phyloP scores from a whole-genome alignment of 2,888 invertebrate species.

The Apotomis betuletana region DNA sequence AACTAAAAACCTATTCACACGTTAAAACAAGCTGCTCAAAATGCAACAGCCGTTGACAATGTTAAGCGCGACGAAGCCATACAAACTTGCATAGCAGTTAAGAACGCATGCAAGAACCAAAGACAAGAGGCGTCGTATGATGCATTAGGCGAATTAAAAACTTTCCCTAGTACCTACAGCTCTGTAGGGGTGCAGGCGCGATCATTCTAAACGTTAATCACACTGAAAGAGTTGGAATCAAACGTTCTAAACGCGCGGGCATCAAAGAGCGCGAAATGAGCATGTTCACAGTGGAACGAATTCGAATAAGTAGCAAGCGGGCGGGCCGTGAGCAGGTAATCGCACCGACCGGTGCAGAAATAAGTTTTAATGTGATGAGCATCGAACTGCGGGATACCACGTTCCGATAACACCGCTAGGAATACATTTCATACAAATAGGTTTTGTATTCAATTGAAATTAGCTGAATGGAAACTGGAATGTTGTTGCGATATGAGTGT shows the following conservation, averaged over 20 bases:
- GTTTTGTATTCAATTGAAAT: constrained; percentile 21
- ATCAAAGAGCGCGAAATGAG: constrained; percentile 76
- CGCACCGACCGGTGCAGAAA: constrained; percentile 68
- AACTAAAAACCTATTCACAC: constrained; percentile 61
- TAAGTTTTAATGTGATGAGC: constrained; percentile 67
- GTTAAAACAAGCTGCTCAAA: constrained; percentile 74
- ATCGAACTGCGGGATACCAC: constrained; percentile 45
- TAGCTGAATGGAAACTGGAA: constrained; percentile 31
- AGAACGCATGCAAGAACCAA: constrained; percentile 60
- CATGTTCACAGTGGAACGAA: constrained; percentile 72
- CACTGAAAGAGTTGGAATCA: constrained; percentile 73
- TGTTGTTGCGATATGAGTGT: constrained; percentile 15
- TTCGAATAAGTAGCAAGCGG: constrained; percentile 65
- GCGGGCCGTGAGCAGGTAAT: constrained; percentile 64
- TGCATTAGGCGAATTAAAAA: constrained; percentile 84
- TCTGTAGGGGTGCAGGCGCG: constrained; percentile 58
- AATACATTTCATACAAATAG: constrained; percentile 29
- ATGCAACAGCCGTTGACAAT: constrained; percentile 69
- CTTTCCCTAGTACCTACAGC: constrained; percentile 58
- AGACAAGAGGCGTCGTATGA: constrained; percentile 52
- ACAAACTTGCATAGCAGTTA: constrained; percentile 73
- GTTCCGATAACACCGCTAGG: constrained; percentile 34
- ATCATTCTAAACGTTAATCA: constrained; percentile 60
- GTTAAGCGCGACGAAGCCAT: constrained; percentile 62
- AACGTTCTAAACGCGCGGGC: constrained; percentile 69